phyloP scores from a whole-genome alignment of 2,113 vertebrate species.

The Brachyhypopomus gauderio region DNA sequence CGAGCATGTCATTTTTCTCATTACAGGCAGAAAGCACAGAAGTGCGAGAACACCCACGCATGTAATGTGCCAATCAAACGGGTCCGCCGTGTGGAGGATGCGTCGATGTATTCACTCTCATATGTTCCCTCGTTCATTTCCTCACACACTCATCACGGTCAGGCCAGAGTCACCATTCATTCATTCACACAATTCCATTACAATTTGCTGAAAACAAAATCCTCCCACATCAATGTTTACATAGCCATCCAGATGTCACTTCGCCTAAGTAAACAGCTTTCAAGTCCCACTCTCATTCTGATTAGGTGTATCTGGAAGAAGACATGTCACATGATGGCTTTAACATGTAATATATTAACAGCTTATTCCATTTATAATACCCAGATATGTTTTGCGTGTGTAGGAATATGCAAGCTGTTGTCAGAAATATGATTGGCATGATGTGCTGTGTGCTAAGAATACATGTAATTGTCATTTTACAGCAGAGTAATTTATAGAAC shows the following conservation, averaged over 20 bases:
- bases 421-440: not conserved
- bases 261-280: not conserved
- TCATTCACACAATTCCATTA: not conserved
- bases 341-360: not conserved
- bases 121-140: constrained; percentile 17
- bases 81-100: constrained; percentile 28
- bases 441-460: too few species aligned
- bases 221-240: constrained; percentile 9
- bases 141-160: not conserved
- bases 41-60: constrained; percentile 42
- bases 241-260: not conserved
- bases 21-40: constrained; percentile 19
- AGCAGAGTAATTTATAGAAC: too few species aligned
- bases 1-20: constrained; percentile 47
- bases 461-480: too few species aligned
- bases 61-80: constrained; percentile 42
- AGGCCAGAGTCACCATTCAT: not conserved
- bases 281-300: not conserved
- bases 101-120: constrained; percentile 5
- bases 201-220: constrained; percentile 3
- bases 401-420: not conserved
- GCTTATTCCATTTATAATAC: not conserved
- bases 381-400: not conserved
- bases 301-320: not conserved
- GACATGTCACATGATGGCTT: not conserved